phyloP scores from a whole-genome alignment of 2,797 vertebrate species.

The Cheracebus regulus region DNA sequence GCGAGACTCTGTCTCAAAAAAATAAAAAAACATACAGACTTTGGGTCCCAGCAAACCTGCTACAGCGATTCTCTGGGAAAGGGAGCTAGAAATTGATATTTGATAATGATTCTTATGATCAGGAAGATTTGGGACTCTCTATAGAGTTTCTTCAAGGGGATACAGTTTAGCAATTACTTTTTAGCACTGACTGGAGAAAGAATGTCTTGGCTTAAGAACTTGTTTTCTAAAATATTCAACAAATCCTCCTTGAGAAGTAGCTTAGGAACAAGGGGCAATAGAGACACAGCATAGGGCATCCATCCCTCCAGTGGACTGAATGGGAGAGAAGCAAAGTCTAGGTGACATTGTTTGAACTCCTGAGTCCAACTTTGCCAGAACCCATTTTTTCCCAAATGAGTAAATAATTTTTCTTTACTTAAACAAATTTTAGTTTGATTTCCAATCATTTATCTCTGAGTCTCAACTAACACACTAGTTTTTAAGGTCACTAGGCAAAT shows the following conservation, averaged over 20 bases:
- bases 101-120: background rate
- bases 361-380: background rate
- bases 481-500: background rate
- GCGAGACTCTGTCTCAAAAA: background rate
- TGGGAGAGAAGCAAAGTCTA: background rate
- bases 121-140: background rate
- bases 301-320: background rate
- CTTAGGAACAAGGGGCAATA: background rate
- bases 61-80: background rate
- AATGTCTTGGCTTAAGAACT: conserved; percentile 3
- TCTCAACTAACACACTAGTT: background rate
- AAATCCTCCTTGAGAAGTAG: background rate
- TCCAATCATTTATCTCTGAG: background rate
- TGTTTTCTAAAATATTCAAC: background rate
- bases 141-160: background rate
- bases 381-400: background rate
- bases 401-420: background rate
- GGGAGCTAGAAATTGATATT: background rate
- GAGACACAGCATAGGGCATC: background rate
- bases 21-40: background rate
- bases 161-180: background rate
- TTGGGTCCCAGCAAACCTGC: background rate
- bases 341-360: background rate
- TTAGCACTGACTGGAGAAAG: background rate
- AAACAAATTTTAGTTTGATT: background rate